Conservation (phyloP, 1,140 invertebrate species). For the Hypsibius dujardini region DNA sequence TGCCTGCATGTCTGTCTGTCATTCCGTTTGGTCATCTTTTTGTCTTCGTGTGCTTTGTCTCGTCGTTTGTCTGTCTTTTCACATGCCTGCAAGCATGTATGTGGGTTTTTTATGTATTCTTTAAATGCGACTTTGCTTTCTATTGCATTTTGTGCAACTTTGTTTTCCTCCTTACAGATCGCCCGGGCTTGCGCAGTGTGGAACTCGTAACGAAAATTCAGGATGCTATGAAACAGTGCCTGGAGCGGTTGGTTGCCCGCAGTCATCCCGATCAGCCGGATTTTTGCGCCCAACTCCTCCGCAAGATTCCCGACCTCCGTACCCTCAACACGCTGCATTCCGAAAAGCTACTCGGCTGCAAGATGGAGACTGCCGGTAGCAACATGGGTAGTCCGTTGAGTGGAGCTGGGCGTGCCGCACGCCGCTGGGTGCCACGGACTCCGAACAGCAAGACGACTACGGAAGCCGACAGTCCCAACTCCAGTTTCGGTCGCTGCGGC, state of each 20-base stretch:
- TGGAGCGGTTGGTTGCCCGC: slow-evolving; percentile 60
- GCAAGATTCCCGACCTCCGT: slow-evolving; percentile 79
- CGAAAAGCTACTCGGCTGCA: slow-evolving; percentile 79
- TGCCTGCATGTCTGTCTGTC: too few species aligned
- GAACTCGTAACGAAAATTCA: slow-evolving; percentile 83
- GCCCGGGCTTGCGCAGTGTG: slow-evolving; percentile 71
- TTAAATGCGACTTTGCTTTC: too few species aligned
- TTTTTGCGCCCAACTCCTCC: slow-evolving; percentile 65
- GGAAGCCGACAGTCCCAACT: slow-evolving; percentile 18
- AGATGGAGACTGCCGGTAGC: slow-evolving; percentile 49
- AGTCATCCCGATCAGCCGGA: slow-evolving; percentile 55
- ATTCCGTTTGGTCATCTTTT: too few species aligned
- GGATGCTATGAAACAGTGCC: slow-evolving; percentile 58
- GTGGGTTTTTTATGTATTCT: too few species aligned
- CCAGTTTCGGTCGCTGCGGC: slow-evolving; percentile 12
- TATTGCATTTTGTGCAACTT: background rate
- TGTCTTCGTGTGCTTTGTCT: too few species aligned
- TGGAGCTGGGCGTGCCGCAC: slow-evolving; percentile 13
- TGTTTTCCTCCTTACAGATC: slow-evolving; percentile 39
- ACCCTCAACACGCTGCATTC: slow-evolving; percentile 88
- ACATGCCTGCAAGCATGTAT: too few species aligned
- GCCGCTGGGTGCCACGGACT: slow-evolving; percentile 5
- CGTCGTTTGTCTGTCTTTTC: too few species aligned
- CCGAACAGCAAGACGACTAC: too few species aligned
- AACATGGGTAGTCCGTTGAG: slow-evolving; percentile 9